phyloP scores from a whole-genome alignment of 2,797 vertebrate genomes.

The Falco peregrinus region DNA sequence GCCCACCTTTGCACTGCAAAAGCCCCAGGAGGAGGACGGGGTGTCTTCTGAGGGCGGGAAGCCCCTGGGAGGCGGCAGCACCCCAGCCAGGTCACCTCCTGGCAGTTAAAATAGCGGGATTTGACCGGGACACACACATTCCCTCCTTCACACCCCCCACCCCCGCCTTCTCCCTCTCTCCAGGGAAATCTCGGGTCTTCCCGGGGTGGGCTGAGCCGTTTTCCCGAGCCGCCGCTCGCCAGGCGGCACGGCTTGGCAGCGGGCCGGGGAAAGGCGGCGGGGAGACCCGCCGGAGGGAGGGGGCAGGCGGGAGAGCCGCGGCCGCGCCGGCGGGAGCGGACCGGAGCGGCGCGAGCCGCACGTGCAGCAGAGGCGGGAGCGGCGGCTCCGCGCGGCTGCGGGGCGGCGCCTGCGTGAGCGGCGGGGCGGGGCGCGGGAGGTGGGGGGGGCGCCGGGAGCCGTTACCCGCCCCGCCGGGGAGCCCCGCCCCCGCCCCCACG shows the following conservation, averaged over 20 bases:
- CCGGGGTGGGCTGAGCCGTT: background rate
- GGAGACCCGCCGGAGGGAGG: background rate
- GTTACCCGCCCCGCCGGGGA: background rate
- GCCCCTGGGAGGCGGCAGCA: background rate
- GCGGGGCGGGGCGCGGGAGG: background rate
- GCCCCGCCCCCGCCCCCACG: slow-evolving; percentile 39
- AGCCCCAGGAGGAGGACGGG: background rate
- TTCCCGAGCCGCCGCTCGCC: fast-evolving
- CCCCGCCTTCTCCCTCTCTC: no score
- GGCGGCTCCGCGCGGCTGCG: background rate
- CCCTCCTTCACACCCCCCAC: no score
- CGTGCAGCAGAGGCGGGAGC: no score
- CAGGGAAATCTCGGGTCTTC: background rate
- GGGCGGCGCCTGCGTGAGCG: background rate
- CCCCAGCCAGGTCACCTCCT: no score
- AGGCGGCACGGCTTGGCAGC: background rate
- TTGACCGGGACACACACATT: no score
- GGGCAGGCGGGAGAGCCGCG: fast-evolving
- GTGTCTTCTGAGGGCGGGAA: background rate
- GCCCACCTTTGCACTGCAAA: background rate
- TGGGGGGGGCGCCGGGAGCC: background rate
- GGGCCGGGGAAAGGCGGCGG: fast-evolving
- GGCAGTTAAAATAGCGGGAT: background rate
- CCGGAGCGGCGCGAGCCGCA: no score
- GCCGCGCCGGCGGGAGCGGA: background rate